phyloP scores from a whole-genome alignment of 2,888 invertebrate species.

The Creontiades dilutus region DNA sequence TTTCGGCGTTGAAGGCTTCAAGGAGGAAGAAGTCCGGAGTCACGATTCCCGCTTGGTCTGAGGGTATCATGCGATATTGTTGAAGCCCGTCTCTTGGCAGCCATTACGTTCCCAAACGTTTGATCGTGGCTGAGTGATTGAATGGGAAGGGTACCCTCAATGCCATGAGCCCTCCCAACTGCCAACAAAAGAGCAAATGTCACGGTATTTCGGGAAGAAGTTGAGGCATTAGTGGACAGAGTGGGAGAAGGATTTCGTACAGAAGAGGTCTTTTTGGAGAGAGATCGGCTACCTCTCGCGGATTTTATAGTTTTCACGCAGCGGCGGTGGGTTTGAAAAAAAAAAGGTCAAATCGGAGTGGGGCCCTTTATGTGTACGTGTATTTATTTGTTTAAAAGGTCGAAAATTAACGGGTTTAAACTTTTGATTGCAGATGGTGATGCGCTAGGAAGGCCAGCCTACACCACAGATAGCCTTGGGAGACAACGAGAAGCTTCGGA shows the following conservation, averaged over 20 bases:
- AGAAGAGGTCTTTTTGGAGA: slow-evolving; percentile 1
- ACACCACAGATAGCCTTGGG: slow-evolving; percentile 69
- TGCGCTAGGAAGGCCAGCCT: slow-evolving; percentile 70
- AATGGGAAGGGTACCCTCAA: slow-evolving; percentile 52
- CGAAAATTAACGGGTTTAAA: slow-evolving; percentile 55
- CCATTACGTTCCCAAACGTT: slow-evolving; percentile 29
- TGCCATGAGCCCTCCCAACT: slow-evolving; percentile 50
- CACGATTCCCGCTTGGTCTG: slow-evolving; percentile 22
- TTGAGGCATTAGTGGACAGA: slow-evolving; percentile 13
- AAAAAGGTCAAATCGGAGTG: slow-evolving; percentile 28
- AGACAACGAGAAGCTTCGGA: slow-evolving; percentile 62
- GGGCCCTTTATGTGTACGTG: not conserved
- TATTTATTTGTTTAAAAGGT: slow-evolving; percentile 58
- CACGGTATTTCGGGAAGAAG: slow-evolving; percentile 58
- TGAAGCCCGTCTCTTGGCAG: not conserved
- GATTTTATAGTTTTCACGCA: not conserved
- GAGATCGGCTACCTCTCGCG: not conserved
- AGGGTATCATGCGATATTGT: slow-evolving; percentile 54
- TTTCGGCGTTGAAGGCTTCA: not conserved
- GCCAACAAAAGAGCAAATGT: slow-evolving; percentile 59
- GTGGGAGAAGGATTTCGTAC: not conserved
- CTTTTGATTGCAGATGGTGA: slow-evolving; percentile 70
- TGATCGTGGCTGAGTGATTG: slow-evolving; percentile 57
- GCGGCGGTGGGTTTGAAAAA: not conserved
- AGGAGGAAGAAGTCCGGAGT: slow-evolving; percentile 32